Evolutionary conservation across 2,113 vertebrate species (phyloP).

Genomic region (Daphoenositta chrysoptera): DNA sequence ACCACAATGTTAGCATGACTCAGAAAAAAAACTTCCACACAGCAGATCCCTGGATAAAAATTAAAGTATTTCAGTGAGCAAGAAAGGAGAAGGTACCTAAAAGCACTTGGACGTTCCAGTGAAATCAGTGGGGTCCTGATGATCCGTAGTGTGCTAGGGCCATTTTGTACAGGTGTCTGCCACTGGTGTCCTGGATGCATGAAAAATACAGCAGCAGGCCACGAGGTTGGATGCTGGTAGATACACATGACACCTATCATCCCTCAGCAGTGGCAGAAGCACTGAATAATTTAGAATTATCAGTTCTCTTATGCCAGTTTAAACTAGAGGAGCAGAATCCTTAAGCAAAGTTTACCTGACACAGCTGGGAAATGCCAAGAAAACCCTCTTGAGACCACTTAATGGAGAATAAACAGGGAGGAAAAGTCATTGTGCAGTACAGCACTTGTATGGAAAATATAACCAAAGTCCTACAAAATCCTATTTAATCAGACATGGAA

Average conservation of each 20-base stretch:
- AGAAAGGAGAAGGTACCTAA: neutral
- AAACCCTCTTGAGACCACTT: neutral
- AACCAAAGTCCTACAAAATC: neutral
- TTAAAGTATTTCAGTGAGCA: neutral
- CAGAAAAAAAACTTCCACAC: neutral
- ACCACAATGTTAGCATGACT: neutral
- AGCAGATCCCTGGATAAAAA: neutral
- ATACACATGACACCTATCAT: neutral
- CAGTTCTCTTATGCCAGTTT: neutral
- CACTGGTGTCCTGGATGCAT: neutral
- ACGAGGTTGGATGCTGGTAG: neutral
- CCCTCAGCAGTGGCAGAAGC: neutral
- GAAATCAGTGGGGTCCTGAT: neutral
- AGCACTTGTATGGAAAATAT: neutral
- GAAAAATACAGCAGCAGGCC: neutral
- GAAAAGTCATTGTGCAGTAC: neutral
- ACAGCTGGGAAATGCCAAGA: neutral
- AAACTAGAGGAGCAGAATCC: neutral
- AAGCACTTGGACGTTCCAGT: neutral
- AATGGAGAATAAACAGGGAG: neutral
- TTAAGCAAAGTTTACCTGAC: constrained; percentile 24
- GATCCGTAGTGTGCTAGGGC: neutral
- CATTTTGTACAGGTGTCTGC: neutral
- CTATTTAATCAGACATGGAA: neutral
- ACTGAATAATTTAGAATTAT: neutral